Base-by-base conservation (phyloP, 2,797 vertebrate species). In the Staurois parvus region DNA sequence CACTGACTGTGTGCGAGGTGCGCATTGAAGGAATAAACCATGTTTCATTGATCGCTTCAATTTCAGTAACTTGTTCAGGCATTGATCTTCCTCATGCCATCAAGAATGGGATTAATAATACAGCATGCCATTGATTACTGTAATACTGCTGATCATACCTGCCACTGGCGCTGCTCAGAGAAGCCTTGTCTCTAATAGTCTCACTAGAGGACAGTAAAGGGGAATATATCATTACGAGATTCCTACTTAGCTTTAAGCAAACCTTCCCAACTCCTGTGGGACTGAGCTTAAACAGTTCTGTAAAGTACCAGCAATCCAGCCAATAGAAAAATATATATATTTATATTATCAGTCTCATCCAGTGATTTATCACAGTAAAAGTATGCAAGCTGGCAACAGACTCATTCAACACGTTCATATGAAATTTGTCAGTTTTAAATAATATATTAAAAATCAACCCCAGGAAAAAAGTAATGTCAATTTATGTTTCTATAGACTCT, bases 81-180 rank as follows among this genome's bases (percentile, higher is more conserved):
- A 95, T 95, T 90, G 93, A 94, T 93, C 73, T 92, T 91, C 90
- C 92, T 94, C 93, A 92, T 93, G 93, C 94, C 93, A 93, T 89
- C 11, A 68, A 94, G 91, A 93, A 93, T 91, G 91, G 93, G 94
- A 94, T 95, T 94, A 94, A 94, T 95, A 95, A 94, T 91, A 88
- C 89, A 91, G 90, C 91, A 91, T 91, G 91, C 91, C 91, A 91
- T 81, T 72, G 79, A 81, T 81, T 72, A 91, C 91, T 92, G 94
- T 93, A 93, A 94, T 95, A 94, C 89, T 89, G 91, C 92, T 93
- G 93, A 94, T 92, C 91, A 91, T 42, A 91, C 89, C 92, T 93
- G 94, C 94, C 92, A 93, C 52, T 92, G 92, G 89, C 40, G 84
- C 88, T n/a, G 89, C 89, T 81, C 88, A 90, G 91, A 52, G 42